Evolutionary conservation across 2,113 vertebrate genomes (phyloP), one percentile per base, ranked within the genome.

Genomic region (Cariama cristata): DNA sequence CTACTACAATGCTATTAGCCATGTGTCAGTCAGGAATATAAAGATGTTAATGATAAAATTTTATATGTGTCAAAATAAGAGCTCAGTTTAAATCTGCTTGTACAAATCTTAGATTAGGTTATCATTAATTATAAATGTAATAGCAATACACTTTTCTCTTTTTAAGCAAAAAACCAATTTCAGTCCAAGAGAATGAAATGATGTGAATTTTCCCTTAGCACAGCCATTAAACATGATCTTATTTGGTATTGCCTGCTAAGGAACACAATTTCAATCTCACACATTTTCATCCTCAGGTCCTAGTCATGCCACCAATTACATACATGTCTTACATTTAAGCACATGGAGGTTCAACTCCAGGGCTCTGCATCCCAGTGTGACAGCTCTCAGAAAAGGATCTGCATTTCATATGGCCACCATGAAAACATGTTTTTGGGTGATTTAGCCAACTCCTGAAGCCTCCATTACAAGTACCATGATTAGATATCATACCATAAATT

Each of bases 71-170:
- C 88, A 97, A 93, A 97, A 97, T 96, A 96, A 93, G 71, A 95
- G 73, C 79, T 96, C 88, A 79, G 66, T 94, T 97, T 94, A 94
- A 96, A 96, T 90, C 75, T 75, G 90, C 94, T 91, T 89, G 90
- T 73, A 94, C 93, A 96, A 88, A 92, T 93, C 86, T 88, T 86
- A 87, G 71, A 96, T 96, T 93, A 93, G 82, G 91, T 95, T 97
- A 93, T 86, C 84, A 86, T 96, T 96, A 96, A 97, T 97, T 96
- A 97, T 81, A 97, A 97, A 96, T 68, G 77, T 75, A 96, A 96
- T 56, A 87, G 75, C 76, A 89, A 90, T 91, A 75, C 14, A 72
- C 50, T 86, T 80, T 62, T 96, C 38, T 93, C 59, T 87, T 79
- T 95, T 93, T 83, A 96, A 96, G 96, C 91, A 95, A 86, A 91